Percentiles rank a stretch among this genome's conserved stretches.
Conservation (phyloP, 92 coral and sea anemone genomes). For the Actinostola sp. region DNA sequence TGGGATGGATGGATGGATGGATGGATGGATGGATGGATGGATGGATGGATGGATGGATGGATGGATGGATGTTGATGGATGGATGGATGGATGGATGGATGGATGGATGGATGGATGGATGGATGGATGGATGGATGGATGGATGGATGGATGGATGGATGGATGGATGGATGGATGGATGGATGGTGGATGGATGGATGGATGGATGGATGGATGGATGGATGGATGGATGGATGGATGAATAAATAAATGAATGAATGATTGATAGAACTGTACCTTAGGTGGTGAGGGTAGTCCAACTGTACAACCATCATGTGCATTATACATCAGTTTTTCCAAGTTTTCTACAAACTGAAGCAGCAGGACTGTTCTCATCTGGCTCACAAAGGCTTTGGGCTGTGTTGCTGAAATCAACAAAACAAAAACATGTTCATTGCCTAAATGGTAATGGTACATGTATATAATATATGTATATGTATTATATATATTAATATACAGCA, state of each 20-base stretch:
- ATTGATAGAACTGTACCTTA: conserved; percentile 61
- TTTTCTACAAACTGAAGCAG: conserved; percentile 93
- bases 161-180: not conserved
- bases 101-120: no score
- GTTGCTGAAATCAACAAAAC: conserved; percentile 33
- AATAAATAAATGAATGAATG: not conserved
- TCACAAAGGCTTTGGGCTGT: conserved; percentile 63
- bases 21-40: no score
- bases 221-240: not conserved
- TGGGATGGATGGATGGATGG: not conserved
- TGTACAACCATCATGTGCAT: conserved; percentile 95
- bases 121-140: no score
- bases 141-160: no score
- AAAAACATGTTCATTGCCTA: not conserved
- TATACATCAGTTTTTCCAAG: conserved; percentile 96
- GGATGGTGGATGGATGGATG: not conserved
- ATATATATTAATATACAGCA: no score
- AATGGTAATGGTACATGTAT: no score
- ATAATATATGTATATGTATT: no score
- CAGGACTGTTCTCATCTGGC: conserved; percentile 80
- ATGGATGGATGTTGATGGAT: no score
- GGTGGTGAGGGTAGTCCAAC: conserved; percentile 96
- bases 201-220: not conserved
- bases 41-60: no score
- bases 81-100: no score